phyloP scores from a whole-genome alignment of 2,797 vertebrate genomes.

The Tadarida brasiliensis region DNA sequence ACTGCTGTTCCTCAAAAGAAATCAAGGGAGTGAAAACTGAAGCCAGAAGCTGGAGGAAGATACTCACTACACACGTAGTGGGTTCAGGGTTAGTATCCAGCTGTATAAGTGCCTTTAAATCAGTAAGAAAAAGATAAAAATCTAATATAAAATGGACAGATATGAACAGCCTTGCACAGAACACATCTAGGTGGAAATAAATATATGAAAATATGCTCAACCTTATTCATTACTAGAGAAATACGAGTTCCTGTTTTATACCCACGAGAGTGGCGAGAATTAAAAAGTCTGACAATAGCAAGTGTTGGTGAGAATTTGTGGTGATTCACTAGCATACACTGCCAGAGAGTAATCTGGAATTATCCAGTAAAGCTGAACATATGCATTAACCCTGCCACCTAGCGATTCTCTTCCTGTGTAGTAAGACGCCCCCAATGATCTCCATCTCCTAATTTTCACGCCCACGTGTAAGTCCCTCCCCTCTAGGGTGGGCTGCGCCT shows the following conservation, averaged over 20 bases:
- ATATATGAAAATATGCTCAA: not conserved
- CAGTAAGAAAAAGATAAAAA: not conserved
- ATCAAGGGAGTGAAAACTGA: not conserved
- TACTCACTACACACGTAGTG: not conserved
- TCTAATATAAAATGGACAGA: not conserved
- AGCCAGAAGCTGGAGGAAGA: conserved; percentile 13
- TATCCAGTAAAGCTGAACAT: not conserved
- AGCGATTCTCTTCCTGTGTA: not conserved
- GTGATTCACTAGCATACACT: not conserved
- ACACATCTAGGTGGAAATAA: not conserved
- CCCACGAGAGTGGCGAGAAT: not conserved
- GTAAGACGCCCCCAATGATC: not conserved
- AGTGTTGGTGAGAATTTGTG: not conserved
- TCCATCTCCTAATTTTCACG: not conserved
- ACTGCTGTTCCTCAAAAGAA: not conserved
- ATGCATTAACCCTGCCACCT: not conserved
- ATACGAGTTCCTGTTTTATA: not conserved
- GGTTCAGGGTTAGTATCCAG: not conserved
- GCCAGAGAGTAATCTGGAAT: not conserved
- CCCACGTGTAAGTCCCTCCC: not conserved
- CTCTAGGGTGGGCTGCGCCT: not conserved
- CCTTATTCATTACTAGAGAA: not conserved
- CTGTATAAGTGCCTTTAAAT: not conserved
- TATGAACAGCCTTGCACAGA: not conserved
- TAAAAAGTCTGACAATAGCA: not conserved